A percentile compares a stretch with the other conserved stretches of the same genome.
Conservation (phyloP, 1,140 invertebrate genomes). For the Cotesia typhae region DNA sequence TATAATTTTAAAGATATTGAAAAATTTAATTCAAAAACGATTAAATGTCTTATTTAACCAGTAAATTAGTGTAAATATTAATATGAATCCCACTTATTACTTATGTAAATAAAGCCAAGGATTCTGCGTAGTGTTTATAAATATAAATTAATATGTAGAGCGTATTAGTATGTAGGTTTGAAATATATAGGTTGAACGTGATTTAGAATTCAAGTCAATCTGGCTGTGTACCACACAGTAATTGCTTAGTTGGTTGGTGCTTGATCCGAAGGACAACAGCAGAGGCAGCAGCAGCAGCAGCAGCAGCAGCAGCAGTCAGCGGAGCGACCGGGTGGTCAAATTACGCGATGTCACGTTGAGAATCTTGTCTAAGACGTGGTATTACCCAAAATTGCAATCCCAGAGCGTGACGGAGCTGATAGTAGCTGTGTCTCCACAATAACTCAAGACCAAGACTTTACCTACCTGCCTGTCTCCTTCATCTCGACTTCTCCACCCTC, state of each 20-base stretch:
- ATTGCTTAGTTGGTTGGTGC: conserved; percentile 20
- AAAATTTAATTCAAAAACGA: too few relatives aligned
- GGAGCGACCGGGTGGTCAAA: conserved; percentile 20
- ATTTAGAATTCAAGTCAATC: conserved; percentile 22
- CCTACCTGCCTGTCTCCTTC: not conserved
- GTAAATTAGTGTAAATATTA: too few relatives aligned
- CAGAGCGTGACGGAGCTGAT: conserved; percentile 19
- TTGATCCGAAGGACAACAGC: conserved; percentile 29
- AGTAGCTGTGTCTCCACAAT: conserved; percentile 15
- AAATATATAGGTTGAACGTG: not conserved
- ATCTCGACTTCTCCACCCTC: not conserved
- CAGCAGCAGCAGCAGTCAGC: conserved; percentile 1
- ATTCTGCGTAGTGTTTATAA: not conserved
- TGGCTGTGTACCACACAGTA: not conserved
- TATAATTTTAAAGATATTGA: too few relatives aligned
- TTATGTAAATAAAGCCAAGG: too few relatives aligned
- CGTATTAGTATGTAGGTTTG: not conserved
- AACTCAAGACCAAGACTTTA: not conserved
- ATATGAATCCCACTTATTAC: too few relatives aligned
- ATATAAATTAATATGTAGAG: not conserved
- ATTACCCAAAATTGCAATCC: conserved; percentile 28
- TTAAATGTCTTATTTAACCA: too few relatives aligned
- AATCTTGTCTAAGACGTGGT: conserved; percentile 21
- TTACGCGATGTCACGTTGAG: conserved; percentile 28
- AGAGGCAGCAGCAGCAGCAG: not conserved